Conservation (phyloP, 2,797 vertebrate species). For the Jordanella pulchra region DNA sequence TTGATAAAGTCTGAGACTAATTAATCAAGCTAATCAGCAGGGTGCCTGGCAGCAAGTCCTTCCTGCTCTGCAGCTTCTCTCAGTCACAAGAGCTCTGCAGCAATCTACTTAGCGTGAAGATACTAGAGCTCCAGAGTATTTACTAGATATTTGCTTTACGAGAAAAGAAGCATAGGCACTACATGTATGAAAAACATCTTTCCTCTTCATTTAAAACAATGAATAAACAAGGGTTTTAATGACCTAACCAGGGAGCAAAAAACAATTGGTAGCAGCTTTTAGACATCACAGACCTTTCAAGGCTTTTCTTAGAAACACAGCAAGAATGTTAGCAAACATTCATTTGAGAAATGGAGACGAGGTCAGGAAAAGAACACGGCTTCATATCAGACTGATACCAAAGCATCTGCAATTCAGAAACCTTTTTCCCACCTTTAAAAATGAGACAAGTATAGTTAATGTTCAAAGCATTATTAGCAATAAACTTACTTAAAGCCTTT, state of each 20-base stretch:
- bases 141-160: conserved; percentile 11
- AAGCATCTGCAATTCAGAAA: not conserved
- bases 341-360: not conserved
- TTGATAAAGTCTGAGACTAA: conserved; percentile 67
- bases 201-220: not conserved
- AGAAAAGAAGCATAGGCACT: not conserved
- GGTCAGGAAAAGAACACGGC: not conserved
- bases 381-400: not conserved
- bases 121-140: conserved; percentile 32
- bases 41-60: conserved; percentile 57
- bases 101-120: conserved; percentile 42
- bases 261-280: not conserved
- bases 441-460: not conserved
- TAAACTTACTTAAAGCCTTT: not conserved
- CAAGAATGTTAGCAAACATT: not conserved
- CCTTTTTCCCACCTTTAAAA: not conserved
- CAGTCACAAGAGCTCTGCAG: conserved; percentile 52
- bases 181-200: not conserved
- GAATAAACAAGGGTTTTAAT: not conserved
- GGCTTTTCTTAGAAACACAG: not conserved
- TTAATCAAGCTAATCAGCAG: conserved; percentile 73
- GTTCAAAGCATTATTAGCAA: not conserved
- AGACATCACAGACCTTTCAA: not conserved
- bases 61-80: conserved; percentile 52
- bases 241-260: not conserved